Evolutionary conservation across 2,113 vertebrate species (phyloP).

Genomic region (Myocastor coypus): DNA sequence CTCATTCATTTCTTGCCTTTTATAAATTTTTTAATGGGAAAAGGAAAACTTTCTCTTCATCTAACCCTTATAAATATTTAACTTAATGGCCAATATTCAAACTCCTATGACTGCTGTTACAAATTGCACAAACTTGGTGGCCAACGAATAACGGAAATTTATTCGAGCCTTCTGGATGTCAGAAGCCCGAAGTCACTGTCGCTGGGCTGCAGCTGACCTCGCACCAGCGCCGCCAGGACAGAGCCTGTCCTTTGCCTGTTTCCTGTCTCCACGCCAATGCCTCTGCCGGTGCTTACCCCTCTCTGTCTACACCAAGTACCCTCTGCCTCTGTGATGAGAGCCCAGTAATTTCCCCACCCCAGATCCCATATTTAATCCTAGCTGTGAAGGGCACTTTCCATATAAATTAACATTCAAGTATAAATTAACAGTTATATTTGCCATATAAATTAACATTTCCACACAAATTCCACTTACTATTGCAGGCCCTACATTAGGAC

Average conservation of each 20-base stretch:
- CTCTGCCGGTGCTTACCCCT: neutral
- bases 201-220: too few species aligned
- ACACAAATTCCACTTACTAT: neutral
- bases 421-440: too few species aligned
- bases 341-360: neutral
- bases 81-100: neutral
- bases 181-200: neutral
- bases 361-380: neutral
- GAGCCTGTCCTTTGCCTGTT: neutral
- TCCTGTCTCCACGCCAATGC: rapidly evolving
- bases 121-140: neutral
- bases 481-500: neutral
- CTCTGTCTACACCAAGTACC: neutral
- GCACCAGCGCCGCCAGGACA: neutral
- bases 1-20: neutral
- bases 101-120: neutral
- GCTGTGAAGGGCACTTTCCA: neutral
- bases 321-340: neutral
- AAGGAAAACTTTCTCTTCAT: neutral
- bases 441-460: too few species aligned
- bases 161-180: neutral
- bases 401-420: neutral
- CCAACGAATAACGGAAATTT: neutral
- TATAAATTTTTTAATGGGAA: neutral
- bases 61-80: neutral